Base-by-base conservation (phyloP, 2,113 vertebrate genomes). In the Mohoua ochrocephala region DNA sequence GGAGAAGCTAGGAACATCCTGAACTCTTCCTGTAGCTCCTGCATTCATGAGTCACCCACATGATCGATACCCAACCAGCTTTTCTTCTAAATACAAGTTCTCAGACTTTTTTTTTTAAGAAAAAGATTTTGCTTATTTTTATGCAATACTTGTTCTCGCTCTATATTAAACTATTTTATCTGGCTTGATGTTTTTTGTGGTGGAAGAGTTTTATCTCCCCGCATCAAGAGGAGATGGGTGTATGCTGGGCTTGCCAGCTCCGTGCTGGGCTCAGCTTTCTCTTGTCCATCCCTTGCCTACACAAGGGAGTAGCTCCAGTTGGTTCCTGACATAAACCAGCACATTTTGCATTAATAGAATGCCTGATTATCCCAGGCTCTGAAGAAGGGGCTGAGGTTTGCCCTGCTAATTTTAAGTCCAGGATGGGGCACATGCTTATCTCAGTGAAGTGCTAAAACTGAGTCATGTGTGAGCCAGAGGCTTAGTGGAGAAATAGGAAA, bases 1-100 rank as follows among this genome's bases (percentile, higher is more conserved):
- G 98, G 98, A 98, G 98, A 94, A 98, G 98, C 91, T 98, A 93
- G 97, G 94, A 35, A 24, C 39, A 26, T 39, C 57, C 57, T 78
- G 6, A 44, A 35, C 42, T 27, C 61, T 50, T 57, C 39, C 81
- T 2, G 23, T 67, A 94, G 86, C 84, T 87, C 77, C 91, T 42
- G 77, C 30, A 1, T 47, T 33, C 86, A 49, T 53, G 47, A 79
- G 67, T 87, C 69, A 69, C 59, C 77, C 52, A 60, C 47, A 3
- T 56, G 18, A 26, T 63, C 45, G 3, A 71, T 78, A 10, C 52
- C 14, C 64, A 70, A 92, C 63, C 94, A 44, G 65, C 33, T 92
- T 93, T 89, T 81, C 53, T 69, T 77, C 92, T 24, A 54, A 57
- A 81, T 49, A 89, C 5, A 3, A 77, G 1, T 52, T 87, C 54